These are phyloP conservation scores for Formica selysi DNA, from an alignment of 1,140 invertebrate species.

Conservation along the genomic window DNA sequence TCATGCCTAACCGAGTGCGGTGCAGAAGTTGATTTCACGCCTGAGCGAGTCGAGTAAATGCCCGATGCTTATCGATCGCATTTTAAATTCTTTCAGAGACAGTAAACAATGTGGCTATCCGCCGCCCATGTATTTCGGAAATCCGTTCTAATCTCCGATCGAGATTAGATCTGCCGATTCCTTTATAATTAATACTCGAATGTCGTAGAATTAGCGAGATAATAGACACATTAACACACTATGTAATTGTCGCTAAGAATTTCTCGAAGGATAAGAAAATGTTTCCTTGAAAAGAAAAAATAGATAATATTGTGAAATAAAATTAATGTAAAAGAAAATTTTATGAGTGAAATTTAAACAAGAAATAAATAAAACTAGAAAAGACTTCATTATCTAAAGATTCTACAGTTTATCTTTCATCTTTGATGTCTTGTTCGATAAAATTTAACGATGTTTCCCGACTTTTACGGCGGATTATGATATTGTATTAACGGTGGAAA, in stretches of 20 bases:
- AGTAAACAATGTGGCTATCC: constrained; percentile 41
- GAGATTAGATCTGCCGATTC: not conserved
- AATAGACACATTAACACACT: not conserved
- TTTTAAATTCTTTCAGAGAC: constrained; percentile 44
- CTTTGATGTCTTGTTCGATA: constrained; percentile 35
- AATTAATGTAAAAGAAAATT: not conserved
- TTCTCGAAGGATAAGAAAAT: not conserved
- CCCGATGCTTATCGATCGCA: constrained; percentile 46
- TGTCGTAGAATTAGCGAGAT: constrained; percentile 19
- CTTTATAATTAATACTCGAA: not conserved
- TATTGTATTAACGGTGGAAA: constrained; percentile 46
- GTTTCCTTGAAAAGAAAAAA: not conserved
- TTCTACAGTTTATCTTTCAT: constrained; percentile 12
- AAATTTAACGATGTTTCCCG: constrained; percentile 4
- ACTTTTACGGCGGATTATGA: constrained; percentile 16
- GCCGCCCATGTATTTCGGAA: constrained; percentile 47
- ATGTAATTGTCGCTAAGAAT: constrained; percentile 4
- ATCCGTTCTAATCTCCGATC: constrained; percentile 43
- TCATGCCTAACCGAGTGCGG: constrained; percentile 36
- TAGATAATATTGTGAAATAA: not conserved
- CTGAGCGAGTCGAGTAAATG: constrained; percentile 46
- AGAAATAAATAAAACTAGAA: not conserved
- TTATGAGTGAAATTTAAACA: not conserved
- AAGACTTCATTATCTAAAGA: not conserved
- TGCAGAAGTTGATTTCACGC: constrained; percentile 62